Evolutionary conservation across 2,797 vertebrate species (phyloP), one percentile per base, ranked within the genome.

Genomic region (Leptatherina wallacei): DNA sequence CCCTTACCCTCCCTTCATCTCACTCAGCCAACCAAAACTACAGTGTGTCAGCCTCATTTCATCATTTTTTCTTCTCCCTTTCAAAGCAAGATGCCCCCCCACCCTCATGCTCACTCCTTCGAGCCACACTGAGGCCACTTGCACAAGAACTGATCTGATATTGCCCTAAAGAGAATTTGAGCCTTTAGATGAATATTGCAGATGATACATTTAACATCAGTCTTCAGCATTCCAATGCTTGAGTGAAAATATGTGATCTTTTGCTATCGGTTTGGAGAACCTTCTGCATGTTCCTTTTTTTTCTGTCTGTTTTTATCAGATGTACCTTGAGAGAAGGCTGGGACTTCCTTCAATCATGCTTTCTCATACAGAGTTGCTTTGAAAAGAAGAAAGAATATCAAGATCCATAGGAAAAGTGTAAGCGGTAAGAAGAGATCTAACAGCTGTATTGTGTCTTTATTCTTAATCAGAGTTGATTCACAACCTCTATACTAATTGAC

Each of bases 11-110:
- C 71, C 73, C 83, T 89, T 90, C 86, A 85, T 89, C 89, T 82
- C 84, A 89, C 83, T 75, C 90, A 92, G 79, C 83, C 89, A 88
- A 89, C 85, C 89, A 90, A 91, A 91, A 92, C 90, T 88, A 86
- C 86, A 88, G 86, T 75, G 80, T 93, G 91, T 92, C 92, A 88
- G 79, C 71, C 79, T 70, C 29, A 67, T 91, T 92, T 92, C 89
- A 91, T 92, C 91, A 91, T 88, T 82, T 89, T 91, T 77, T 78
- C 54, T 80, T 82, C 81, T 66, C 71, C 73, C 82, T 85, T 90
- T 90, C 75, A 90, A 88, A 88, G 75, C 57, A 64, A 80, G 66
- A 77, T 54, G 55, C 35, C 20, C 7, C 22, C 58, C 20, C 61
- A 27, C 64, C 22, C 62, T 30, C 22, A 22, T 44, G 3, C 63